Evolutionary conservation across 2,797 vertebrate genomes (phyloP), one percentile per base, ranked within the genome.

Genomic region (Gallinago solitaria): DNA sequence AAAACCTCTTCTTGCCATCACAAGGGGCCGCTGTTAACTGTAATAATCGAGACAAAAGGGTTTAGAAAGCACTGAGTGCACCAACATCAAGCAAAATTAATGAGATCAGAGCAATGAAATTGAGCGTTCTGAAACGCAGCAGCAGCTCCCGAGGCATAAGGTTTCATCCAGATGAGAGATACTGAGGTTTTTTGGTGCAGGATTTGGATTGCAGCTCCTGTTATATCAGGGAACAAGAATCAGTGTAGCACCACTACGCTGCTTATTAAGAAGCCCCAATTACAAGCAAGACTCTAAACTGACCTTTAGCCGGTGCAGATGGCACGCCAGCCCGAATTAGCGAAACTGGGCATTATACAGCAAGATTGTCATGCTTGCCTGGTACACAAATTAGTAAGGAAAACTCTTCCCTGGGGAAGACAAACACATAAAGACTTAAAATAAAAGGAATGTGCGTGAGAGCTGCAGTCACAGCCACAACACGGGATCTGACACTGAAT

Each of bases 291-390:
- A 32, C 48, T 80, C 60, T 39, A 59, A 87, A 67, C 48, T 85
- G 68, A 84, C 78, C 87, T 83, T 83, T 78, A 64, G 39, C 33
- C 9, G 47, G 71, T 47, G 60, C 92, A 96, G 84, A 92, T 85
- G 90, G 75, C 92, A 78, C 24, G 81, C 71, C 90, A 93, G 68
- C 30, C 90, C 45, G 53, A 74, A 92, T 89, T 93, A 94, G 78
- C 28, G 45, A 87, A 60, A 92, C 37, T 25, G 30, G 41, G 9
- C 56, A 50, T 61, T 50, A 33, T 3, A 30, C 76, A 47, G 84
- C 18, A 19, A 75, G 41, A 60, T 39, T 41, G 51, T 45, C 61
- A 20, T 23, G 64, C 48, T 50, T 87, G 51, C 67, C 70, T 51
- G 60, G 75, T 70, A 41, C 6, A 87, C 20, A 92, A 82, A 64